Base-by-base conservation (phyloP, 2,797 vertebrate species). In the Eospalax fontanierii region DNA sequence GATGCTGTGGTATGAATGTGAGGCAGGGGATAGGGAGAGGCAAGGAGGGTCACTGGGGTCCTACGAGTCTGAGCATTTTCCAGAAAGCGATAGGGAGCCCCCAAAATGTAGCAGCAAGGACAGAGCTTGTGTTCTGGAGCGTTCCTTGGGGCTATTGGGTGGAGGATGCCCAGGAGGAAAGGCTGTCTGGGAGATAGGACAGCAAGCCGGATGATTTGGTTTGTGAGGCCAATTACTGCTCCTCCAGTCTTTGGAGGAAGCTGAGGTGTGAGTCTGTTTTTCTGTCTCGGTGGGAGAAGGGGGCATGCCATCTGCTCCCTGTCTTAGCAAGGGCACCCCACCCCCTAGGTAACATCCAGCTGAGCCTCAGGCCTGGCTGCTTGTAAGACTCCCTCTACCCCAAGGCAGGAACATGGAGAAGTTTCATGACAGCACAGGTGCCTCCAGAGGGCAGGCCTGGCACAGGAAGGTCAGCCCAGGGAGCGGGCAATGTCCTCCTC, bases 261-360 rank as follows among this genome's bases (percentile, higher is more conserved):
- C 16, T 15, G 24, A 66, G 63, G 30, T 9, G 12, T 16, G 30
- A 80, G 70, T 38, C 33, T 4, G 63, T 16, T 26, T 14, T 35
- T 57, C 30, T 22, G 22, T n/a, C n/a, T n/a, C n/a, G 75, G 54
- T 18, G 21, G 54, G n/a, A 30, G 15, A 16, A 30, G 26, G 28
- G 38, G 38, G 15, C 30, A 2, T 71, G 12, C 65, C 66, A 5
- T 78, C 54, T 71, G 54, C 33, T 6, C 81, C 18, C 40, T 43
- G 26, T 66, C 61, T 82, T 66, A 71, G 26, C 90, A 93, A 83
- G 63, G 50, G 50, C 75, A 61, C 87, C 83, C 70, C n/a, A 35
- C 75, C 66, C 87, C 83, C 70, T 30, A 35, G 74, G 92, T 73
- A 61, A 70, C 86, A 54, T 24, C n/a, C 8, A 38, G 57, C 74